Conservation (phyloP, 2,797 vertebrate species). For the Clarias fuscus region DNA sequence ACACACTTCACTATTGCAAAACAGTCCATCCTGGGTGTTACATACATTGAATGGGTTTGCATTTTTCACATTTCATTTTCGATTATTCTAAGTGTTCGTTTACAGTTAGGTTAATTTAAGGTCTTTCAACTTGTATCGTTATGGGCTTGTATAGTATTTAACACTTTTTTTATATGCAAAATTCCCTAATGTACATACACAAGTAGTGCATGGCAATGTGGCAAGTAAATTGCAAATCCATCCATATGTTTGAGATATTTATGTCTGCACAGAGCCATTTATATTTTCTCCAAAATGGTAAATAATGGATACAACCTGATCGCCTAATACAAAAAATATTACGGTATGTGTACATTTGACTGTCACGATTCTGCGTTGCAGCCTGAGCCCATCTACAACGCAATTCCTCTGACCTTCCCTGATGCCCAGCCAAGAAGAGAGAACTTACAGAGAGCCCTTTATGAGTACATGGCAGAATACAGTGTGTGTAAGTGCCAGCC, state of each 20-base stretch:
- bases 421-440: slow-evolving; percentile 70
- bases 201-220: neutral
- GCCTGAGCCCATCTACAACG: slow-evolving; percentile 80
- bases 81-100: neutral
- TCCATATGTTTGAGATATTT: neutral
- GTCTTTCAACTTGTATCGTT: neutral
- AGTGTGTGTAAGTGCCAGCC: slow-evolving; percentile 83
- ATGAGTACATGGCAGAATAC: slow-evolving; percentile 83
- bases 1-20: neutral
- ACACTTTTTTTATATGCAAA: neutral
- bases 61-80: neutral
- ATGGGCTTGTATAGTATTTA: neutral
- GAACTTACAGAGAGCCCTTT: slow-evolving; percentile 78
- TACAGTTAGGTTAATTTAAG: neutral
- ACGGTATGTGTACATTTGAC: neutral
- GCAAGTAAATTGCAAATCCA: neutral
- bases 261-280: neutral
- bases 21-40: neutral
- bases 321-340: neutral
- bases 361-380: slow-evolving; percentile 56
- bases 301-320: neutral
- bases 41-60: neutral
- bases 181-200: neutral
- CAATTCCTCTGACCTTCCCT: slow-evolving; percentile 79
- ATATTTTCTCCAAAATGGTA: neutral